Evolutionary conservation across 2,113 vertebrate genomes (phyloP), one percentile per base, ranked within the genome.

Genomic region (Trochalopteron elliotii): DNA sequence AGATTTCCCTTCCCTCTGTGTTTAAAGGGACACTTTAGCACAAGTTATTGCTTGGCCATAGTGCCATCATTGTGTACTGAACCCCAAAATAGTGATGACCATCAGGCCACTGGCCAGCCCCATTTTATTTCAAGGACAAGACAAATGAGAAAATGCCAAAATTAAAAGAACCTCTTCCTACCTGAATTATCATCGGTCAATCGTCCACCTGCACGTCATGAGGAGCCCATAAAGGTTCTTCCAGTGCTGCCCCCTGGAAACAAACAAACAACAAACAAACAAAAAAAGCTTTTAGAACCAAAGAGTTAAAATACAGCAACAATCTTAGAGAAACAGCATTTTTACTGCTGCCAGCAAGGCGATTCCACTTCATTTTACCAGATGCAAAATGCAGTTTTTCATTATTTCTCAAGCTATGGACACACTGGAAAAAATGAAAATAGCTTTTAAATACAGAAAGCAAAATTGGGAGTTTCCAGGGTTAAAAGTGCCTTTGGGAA

Each of bases 181-280:
- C 96, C 96, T 97, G 97, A 81, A 94, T 95, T 89, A 90, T 61
- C 49, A 14, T 22, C 69, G 86, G 93, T 27, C 94, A 97, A 75
- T 94, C 31, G 1, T 97, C 96, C 93, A 95, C 94, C 88, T 91
- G 93, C 89, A 93, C 31, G 79, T 87, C 95, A 96, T 97, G 47
- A 92, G 96, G 95, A 97, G 92, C 91, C 96, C 96, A 97, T 96
- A 96, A 97, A 97, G 94, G 83, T 96, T 90, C 94, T 94, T 91
- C 83, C 74, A 82, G 88, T 12, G 50, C 60, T 87, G 83, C 33
- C 68, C 86, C 94, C 96, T 97, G 74, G 21, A 92, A 97, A 64
- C 4, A 78, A 86, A 56, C 18, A 42, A n/a, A 65, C 33, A 97
- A 64, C 4, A 78, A 86, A 56, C 18, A 42, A n/a, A 65, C 33